Base-by-base conservation (phyloP, 2,797 vertebrate genomes). In the Xerus rutilus region DNA sequence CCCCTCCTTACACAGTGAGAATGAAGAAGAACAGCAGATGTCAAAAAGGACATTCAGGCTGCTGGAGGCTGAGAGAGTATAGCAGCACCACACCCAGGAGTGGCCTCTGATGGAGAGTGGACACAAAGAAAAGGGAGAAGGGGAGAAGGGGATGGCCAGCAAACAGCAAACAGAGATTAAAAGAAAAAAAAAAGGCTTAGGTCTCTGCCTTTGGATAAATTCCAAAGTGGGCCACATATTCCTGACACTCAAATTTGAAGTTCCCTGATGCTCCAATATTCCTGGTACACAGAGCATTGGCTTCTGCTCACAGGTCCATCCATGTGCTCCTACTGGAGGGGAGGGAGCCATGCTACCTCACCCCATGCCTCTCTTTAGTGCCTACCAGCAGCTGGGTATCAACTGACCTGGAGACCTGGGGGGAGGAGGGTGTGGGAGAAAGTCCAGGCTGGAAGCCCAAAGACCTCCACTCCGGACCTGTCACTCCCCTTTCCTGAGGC, bases 41-140 rank as follows among this genome's bases (percentile, higher is more conserved):
- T 17, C 21, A 62, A 20, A 30, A 67, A n/a, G 54, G 23, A 32
- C 20, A 0, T 23, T 76, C 7, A 18, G 81, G 18, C 25, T 78
- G 23, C 5, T 3, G 0, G 54, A 57, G 49, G 21, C 6, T 15
- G 6, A 21, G 54, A 35, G 1, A 70, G 20, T 0, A 1, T 1
- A 13, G 76, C 39, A 14, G 28, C 0, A 21, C 15, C 7, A 20
- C 1, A 21, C 7, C 11, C 6, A 45, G 20, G 17, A 9, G 9
- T 0, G n/a, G 70, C 11, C 52, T 76, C 82, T n/a, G 82, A 47
- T 52, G 25, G 35, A 0, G 49, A n/a, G 11, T 2, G 5, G 3
- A 12, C 5, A 30, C 21, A 39, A 59, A 72, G 59, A n/a, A 39
- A 65, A 73, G 52, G 32, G 18, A 62, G 20, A 39, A 39, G 39